Conservation (phyloP, 1,140 invertebrate species). For the Drosophila athabasca region DNA sequence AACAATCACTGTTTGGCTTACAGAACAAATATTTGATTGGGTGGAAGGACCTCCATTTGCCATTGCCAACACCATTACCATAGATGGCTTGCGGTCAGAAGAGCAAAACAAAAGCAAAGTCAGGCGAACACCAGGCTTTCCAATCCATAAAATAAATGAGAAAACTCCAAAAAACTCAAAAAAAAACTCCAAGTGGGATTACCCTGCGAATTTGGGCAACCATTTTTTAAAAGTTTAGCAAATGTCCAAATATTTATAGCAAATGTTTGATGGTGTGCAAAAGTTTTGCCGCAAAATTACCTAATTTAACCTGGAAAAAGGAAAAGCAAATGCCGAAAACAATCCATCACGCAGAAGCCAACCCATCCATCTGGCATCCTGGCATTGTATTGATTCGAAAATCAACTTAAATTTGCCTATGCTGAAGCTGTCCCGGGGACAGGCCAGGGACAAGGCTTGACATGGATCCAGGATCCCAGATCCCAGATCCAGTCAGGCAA, state of each 20-base stretch:
- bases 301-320: constrained; percentile 9
- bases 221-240: background rate
- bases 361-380: constrained; percentile 11
- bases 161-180: too few relatives aligned
- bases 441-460: constrained; percentile 20
- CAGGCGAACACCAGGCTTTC: too few relatives aligned
- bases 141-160: too few relatives aligned
- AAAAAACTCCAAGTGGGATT: too few relatives aligned
- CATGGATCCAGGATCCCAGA: constrained; percentile 17
- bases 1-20: constrained; percentile 21
- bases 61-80: too few relatives aligned
- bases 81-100: background rate
- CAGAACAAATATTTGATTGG: constrained; percentile 48
- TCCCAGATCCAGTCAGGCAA: constrained; percentile 24
- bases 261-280: background rate
- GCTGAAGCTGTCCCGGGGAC: constrained; percentile 3
- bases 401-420: constrained; percentile 35
- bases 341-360: constrained; percentile 22
- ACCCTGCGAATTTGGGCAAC: too few relatives aligned
- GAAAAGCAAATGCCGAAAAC: too few relatives aligned
- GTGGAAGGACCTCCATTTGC: background rate
- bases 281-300: background rate
- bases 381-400: constrained; percentile 13
- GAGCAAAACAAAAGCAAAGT: constrained; percentile 26
- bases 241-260: background rate